Percentiles rank a stretch among this genome's conserved stretches.
These are phyloP conservation scores for Egretta garzetta DNA, from an alignment of 2,113 vertebrate species.

Conservation along the genomic window DNA sequence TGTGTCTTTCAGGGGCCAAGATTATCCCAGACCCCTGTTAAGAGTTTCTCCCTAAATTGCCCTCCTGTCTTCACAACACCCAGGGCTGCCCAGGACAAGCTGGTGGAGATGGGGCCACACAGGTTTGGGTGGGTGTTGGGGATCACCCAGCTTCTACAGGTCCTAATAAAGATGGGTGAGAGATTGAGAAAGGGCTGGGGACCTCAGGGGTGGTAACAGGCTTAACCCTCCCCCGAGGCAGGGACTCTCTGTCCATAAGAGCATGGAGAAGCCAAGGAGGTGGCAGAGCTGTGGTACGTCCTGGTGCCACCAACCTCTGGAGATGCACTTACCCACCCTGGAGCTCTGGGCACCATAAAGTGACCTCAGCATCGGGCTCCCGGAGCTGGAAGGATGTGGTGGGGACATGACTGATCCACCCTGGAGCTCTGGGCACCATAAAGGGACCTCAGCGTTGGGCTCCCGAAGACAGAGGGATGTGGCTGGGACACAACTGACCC, in stretches of 20 bases:
- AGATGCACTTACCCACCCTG: fast-evolving
- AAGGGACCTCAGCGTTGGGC: neutral
- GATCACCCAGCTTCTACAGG: neutral
- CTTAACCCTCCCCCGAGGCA: neutral
- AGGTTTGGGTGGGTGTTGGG: neutral
- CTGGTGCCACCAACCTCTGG: fast-evolving
- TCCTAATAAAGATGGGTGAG: neutral
- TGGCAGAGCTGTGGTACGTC: neutral
- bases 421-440: neutral
- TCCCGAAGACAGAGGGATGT: neutral
- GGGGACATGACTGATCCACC: neutral
- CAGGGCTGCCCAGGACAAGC: neutral
- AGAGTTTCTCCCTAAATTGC: fast-evolving
- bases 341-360: neutral
- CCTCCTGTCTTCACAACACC: neutral
- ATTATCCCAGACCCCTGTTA: neutral
- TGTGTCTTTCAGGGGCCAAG: neutral
- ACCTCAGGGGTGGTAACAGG: neutral
- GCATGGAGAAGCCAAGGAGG: neutral
- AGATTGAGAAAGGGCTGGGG: neutral
- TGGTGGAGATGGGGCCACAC: neutral
- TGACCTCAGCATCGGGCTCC: neutral
- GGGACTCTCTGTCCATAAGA: neutral
- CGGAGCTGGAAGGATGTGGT: neutral
- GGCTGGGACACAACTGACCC: neutral